phyloP scores from a whole-genome alignment of 2,113 vertebrate genomes.

The Cebidichthys violaceus region DNA sequence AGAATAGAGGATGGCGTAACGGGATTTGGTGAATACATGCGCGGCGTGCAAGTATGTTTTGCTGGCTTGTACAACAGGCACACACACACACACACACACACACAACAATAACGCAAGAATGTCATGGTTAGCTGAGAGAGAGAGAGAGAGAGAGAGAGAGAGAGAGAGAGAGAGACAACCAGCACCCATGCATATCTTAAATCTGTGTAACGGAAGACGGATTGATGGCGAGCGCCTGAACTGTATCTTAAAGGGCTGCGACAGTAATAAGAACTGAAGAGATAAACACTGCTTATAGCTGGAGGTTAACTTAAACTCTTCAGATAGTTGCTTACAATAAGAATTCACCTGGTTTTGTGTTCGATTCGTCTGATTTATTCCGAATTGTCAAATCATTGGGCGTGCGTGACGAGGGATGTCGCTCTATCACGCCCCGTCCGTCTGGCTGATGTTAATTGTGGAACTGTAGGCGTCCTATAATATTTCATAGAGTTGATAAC shows the following conservation, averaged over 20 bases:
- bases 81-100: not conserved
- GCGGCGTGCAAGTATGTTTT: slow-evolving; percentile 24
- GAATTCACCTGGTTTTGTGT: not conserved
- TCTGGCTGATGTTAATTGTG: not conserved
- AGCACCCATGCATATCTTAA: not conserved
- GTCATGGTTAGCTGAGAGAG: not conserved
- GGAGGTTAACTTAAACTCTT: not conserved
- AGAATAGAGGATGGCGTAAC: slow-evolving; percentile 36
- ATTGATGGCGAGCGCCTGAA: not conserved
- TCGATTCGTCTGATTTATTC: not conserved
- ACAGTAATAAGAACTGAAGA: not conserved
- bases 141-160: too few species aligned
- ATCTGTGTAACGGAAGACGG: not conserved
- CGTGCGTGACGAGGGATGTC: not conserved
- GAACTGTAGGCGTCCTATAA: not conserved
- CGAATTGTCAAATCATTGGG: not conserved
- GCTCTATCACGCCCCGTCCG: not conserved
- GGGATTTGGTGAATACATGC: slow-evolving; percentile 54
- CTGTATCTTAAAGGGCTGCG: not conserved
- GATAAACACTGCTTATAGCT: not conserved
- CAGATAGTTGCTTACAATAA: not conserved
- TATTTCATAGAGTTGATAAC: not conserved
- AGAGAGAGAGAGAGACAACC: not conserved
- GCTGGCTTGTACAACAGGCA: not conserved
- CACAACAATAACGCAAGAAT: not conserved